Conservation (phyloP, 2,888 invertebrate genomes). For the Eupithecia centaureata region DNA sequence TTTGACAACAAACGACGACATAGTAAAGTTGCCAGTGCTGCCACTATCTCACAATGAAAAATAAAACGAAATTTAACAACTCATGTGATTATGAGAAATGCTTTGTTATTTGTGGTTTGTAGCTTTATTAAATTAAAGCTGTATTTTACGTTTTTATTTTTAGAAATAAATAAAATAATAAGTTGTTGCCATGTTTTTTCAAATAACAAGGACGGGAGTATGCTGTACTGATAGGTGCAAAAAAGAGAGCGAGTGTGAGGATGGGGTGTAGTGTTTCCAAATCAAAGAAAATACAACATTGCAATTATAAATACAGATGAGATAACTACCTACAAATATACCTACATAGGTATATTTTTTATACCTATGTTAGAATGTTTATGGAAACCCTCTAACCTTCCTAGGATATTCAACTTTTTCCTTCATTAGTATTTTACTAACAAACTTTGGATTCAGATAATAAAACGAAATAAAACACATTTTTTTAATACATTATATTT, state of each 20-base stretch:
- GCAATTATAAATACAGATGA: neutral
- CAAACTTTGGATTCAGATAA: too few relatives aligned
- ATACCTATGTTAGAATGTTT: too few relatives aligned
- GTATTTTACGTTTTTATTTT: too few relatives aligned
- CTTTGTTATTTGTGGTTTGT: neutral
- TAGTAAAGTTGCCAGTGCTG: neutral
- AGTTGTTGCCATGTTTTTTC: neutral
- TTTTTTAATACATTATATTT: too few relatives aligned
- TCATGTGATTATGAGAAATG: neutral
- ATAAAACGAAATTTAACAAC: neutral
- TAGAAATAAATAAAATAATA: too few relatives aligned
- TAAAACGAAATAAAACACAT: too few relatives aligned
- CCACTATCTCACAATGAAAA: neutral
- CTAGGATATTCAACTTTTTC: too few relatives aligned
- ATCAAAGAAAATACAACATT: neutral
- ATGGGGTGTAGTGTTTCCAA: neutral
- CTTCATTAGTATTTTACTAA: too few relatives aligned
- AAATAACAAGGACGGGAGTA: neutral
- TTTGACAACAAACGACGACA: neutral
- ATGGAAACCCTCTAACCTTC: too few relatives aligned
- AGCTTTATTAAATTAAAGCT: too few relatives aligned
- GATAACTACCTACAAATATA: too few relatives aligned
- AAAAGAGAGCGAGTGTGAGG: conserved; percentile 1
- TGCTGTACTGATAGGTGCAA: neutral
- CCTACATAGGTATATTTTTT: too few relatives aligned